Evolutionary conservation across 2,888 invertebrate genomes (phyloP), one percentile per base, ranked within the genome.

Genomic region (Rotaria macrura): DNA sequence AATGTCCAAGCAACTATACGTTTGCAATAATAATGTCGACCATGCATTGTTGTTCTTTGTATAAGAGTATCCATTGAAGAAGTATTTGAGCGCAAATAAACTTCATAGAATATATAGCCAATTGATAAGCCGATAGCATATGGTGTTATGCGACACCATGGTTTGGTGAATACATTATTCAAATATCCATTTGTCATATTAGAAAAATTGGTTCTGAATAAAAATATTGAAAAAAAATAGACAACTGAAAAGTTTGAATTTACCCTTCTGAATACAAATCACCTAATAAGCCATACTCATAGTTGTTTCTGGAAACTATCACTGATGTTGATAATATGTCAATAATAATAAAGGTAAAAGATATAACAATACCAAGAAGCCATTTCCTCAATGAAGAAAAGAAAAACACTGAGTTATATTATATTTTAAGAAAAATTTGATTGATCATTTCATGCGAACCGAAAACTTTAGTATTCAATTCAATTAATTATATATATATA

Each of bases 81-180:
- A n/a, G 43, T 43, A 43, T 43, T 79, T 65, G 65, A 65, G 43
- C 79, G 79, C 43, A 43, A 43, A 43, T 79, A 43, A 40, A 49
- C 40, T 55, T 87, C 87, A 85, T 87, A 86, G 52, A 90, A 85
- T 20, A 89, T 54, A 85, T 89, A 89, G 12, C 89, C 90, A 17
- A 89, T 87, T 29, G 89, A 43, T 29, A 90, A 87, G 52, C 90
- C 90, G 54, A 89, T 87, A 25, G 90, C 88, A 88, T 91, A 92
- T 0, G 92, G 91, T 6, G 90, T 90, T 86, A 91, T 90, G 79
- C 92, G 88, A 83, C 89, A 89, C 88, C 90, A 92, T 0, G 92
- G 92, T 74, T 89, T 89, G 43, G 90, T 88, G 88, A 92, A 92
- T 12, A 91, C 88, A 79, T 89, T 88, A 43, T 88, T 79, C 49